phyloP scores from a whole-genome alignment of 2,113 vertebrate species.

The Nymphicus hollandicus region DNA sequence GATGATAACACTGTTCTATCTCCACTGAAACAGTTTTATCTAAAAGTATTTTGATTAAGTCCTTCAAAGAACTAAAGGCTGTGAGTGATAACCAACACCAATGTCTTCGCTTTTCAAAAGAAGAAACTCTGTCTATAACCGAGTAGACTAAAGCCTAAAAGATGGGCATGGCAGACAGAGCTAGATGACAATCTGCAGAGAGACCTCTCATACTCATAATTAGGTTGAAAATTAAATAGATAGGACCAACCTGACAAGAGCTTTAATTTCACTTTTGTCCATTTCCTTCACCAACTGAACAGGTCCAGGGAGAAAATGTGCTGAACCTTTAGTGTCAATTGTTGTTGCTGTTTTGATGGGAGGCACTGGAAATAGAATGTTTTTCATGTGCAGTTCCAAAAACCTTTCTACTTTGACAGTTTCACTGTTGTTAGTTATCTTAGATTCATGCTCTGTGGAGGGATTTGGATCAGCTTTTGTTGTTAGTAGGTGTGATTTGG shows the following conservation, averaged over 20 bases:
- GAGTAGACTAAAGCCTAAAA: background rate
- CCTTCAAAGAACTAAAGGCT: background rate
- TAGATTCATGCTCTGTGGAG: background rate
- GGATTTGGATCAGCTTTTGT: background rate
- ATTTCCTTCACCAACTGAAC: conserved; percentile 49
- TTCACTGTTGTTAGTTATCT: background rate
- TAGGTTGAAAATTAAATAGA: background rate
- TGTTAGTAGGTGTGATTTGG: background rate
- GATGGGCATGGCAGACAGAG: background rate
- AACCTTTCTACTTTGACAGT: conserved; percentile 30
- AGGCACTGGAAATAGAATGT: conserved; percentile 66
- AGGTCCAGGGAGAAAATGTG: conserved; percentile 47
- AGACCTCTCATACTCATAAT: background rate
- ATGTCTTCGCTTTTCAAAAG: background rate
- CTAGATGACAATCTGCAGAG: background rate
- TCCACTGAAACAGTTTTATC: background rate
- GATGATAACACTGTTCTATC: background rate
- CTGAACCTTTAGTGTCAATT: background rate
- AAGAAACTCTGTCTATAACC: background rate
- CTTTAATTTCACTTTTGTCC: background rate
- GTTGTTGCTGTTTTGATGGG: conserved; percentile 60
- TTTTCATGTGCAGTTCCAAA: conserved; percentile 73
- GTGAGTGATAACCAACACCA: background rate
- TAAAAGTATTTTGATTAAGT: background rate
- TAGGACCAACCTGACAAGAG: conserved; percentile 52